Base-by-base conservation (phyloP, 1,140 invertebrate species). In the Micrasema longulum region DNA sequence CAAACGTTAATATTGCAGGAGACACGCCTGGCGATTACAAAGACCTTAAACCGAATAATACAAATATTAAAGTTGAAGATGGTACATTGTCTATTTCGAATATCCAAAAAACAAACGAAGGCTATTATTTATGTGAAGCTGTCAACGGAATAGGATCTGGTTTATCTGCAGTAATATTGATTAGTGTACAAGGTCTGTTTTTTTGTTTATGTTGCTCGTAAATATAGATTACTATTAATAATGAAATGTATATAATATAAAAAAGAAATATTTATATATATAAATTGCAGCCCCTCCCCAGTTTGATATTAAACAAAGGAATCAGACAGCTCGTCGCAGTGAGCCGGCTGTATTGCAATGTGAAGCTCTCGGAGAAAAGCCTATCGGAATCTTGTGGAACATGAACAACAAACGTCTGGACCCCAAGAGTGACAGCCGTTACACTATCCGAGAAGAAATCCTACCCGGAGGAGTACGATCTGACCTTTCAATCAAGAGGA, bases 341-440 rank as follows among this genome's bases (percentile, higher is more conserved):
- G 95, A 97, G 83, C 95, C 95, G 26, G 93, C 95, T 31, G 95
- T 96, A 20, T 80, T 99, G 62, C 94, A 97, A 80, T 98, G 97
- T 80, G 94, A 97, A 85, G 96, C 95, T n/a, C 93, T 95, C 78
- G 96, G 97, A 62, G 97, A 98, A 84, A 96, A 96, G 87, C 96
- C 97, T 22, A 94, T 99, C 80, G 95, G 95, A 76, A 96, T 98
- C 50, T 88, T 95, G 18, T 98, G 97, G 97, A 96, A 95, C 83
- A 95, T 95, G 89, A 95, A 97, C 82, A 95, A 95, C 82, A 95
- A 96, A 81, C 89, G 94, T 55, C 83, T 96, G 62, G 94, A 96
- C 83, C 91, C 93, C 26, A 95, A 95, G 83, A 92, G 89, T 63
- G 93, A 95, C 78, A 92, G 89, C 16, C 91, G 95, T 62, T 97